Evolutionary conservation across 2,888 invertebrate genomes (phyloP), one percentile per base, ranked within the genome.

Genomic region (Anorthoa munda): DNA sequence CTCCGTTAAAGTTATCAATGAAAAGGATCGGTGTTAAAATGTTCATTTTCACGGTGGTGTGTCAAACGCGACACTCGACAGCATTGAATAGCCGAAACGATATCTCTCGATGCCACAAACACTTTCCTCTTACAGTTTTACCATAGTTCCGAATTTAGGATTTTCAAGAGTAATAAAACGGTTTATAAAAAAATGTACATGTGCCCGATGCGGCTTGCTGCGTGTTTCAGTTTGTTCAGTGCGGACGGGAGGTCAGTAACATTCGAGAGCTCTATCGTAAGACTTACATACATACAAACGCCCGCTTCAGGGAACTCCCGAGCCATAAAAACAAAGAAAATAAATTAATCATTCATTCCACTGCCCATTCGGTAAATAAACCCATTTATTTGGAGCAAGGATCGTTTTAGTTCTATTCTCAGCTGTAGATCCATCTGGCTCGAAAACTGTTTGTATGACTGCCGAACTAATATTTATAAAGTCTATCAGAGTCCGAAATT

Each of bases 231-330:
- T 70, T n/a, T n/a, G 50, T 66, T 73, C 51, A 68, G 59, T 66
- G 45, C 73, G 65, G 60, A 23, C 73, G 63, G 58, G 74, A 76
- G 85, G 75, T 86, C 75, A 86, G 21, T 83, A 72, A 77, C 66
- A 65, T 59, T 59, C 55, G 26, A 65, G 53, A 45, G 56, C 53
- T 26, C 61, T 61, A 63, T 53, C 63, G 21, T 48, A 31, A n/a
- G 2, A 45, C 45, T 55, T 23, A 17, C 26, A 4, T 18, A 18
- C 21, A 21, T 31, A 18, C 18, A 48, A 55, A 12, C 50, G 59
- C 31, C n/a, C 58, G 58, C 23, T 48, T 55, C 60, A 70, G 79
- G 82, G 70, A 81, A 74, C 58, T 66, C 86, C 70, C 64, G 63
- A 56, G 31, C 48, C 58, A 31, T 63, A 68, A 66, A 75, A 63